Base-by-base conservation (phyloP, 2,797 vertebrate species). In the Babyrousa celebensis region DNA sequence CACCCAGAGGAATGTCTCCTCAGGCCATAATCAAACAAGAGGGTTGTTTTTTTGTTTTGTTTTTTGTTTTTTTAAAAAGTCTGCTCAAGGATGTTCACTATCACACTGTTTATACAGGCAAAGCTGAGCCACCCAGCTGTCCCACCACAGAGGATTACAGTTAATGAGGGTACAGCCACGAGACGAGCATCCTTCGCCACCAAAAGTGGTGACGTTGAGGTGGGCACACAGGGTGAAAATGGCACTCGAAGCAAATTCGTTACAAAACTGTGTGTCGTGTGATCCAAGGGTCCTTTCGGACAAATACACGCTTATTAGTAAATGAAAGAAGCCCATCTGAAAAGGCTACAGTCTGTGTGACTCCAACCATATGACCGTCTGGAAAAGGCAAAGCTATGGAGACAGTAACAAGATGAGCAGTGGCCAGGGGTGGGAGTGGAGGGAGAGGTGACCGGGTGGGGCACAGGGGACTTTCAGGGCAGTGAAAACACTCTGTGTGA, bases 121-220 rank as follows among this genome's bases (percentile, higher is more conserved):
- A 71, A 80, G 86, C 83, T 40, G 82, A 95, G 62, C 83, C 85
- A 63, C 43, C 70, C 72, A 86, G 91, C 78, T 92, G 93, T 78
- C 88, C 83, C 58, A 56, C 85, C 94, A 67, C 91, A 80, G 88
- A 96, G 78, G 97, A 85, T 93, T 88, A 36, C 36, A 93, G 85
- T 29, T 79, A 68, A 77, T 48, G 52, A 91, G 70, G 83, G 70
- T 89, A 17, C 12, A 58, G 16, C 92, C 77, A 32, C 29, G 83
- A 72, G 54, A 48, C 43, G 43, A 32, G 23, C 58, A 4, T 20
- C 93, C 90, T 72, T 14, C 2, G 71, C 72, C 85, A 0, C 29
- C n/a, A 40, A 23, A 71, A 78, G 75, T 8, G 32, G 5, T 23
- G 54, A 62, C 1, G 14, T 11, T 5, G 58, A 83, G 21, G 29